phyloP scores from a whole-genome alignment of 92 coral and sea anemone genomes.

The Galaxea fascicularis region DNA sequence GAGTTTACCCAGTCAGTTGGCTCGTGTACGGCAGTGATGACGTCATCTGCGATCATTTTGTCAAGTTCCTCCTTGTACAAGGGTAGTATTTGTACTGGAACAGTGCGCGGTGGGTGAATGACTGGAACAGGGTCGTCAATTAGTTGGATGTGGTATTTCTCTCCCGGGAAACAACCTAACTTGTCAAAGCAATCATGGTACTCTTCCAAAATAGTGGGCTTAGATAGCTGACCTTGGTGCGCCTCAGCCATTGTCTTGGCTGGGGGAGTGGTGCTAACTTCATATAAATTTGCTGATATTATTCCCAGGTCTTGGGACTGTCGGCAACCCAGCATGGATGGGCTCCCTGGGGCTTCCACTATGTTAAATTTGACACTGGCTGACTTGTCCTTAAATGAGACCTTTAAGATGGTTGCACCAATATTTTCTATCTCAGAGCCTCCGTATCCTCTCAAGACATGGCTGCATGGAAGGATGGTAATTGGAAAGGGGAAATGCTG shows the following conservation, averaged over 20 bases:
- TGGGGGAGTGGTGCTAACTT: conserved; percentile 21
- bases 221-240: neutral
- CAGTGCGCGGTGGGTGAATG: conserved; percentile 62
- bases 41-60: conserved; percentile 34
- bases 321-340: conserved; percentile 61
- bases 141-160: neutral
- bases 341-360: conserved; percentile 64
- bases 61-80: conserved; percentile 1
- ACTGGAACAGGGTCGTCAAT: conserved; percentile 7
- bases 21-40: conserved; percentile 53
- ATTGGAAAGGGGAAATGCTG: conserved; percentile 36
- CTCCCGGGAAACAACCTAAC: conserved; percentile 58
- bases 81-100: conserved; percentile 63
- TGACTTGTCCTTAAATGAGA: conserved; percentile 48
- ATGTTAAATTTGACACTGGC: conserved; percentile 32
- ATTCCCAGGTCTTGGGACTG: conserved; percentile 42
- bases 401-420: conserved; percentile 6
- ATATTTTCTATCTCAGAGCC: conserved; percentile 36
- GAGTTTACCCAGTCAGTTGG: conserved; percentile 80
- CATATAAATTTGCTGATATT: conserved; percentile 19
- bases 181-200: conserved; percentile 26
- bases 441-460: conserved; percentile 43
- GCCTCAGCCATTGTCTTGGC: neutral
- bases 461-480: conserved; percentile 33
- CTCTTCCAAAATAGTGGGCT: neutral